Conservation (phyloP, 2,888 invertebrate species). For the Ectropis crepuscularia region DNA sequence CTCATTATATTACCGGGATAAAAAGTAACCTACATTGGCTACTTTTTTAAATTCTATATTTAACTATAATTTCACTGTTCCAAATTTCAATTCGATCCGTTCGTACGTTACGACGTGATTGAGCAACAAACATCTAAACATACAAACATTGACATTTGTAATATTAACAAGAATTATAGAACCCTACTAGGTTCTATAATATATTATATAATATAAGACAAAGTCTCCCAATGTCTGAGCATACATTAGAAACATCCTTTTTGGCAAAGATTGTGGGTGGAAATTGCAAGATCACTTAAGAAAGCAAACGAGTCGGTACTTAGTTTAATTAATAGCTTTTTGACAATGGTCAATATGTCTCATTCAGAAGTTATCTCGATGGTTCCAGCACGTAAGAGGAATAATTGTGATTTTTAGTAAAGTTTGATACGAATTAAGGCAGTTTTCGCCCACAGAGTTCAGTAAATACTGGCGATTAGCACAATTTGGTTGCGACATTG, state of each 20-base stretch:
- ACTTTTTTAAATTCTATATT: too few species aligned
- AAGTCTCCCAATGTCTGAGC: neutral
- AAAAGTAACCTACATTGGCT: too few species aligned
- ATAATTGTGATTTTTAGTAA: slow-evolving; percentile 50
- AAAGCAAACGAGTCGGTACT: slow-evolving; percentile 11
- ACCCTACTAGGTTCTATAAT: too few species aligned
- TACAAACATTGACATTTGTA: too few species aligned
- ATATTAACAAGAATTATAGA: too few species aligned
- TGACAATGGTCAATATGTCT: slow-evolving; percentile 28
- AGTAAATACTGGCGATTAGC: slow-evolving; percentile 67
- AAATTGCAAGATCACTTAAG: slow-evolving; percentile 24
- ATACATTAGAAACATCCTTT: slow-evolving; percentile 8
- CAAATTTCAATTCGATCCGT: too few species aligned
- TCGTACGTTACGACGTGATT: too few species aligned
- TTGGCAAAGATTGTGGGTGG: slow-evolving; percentile 28
- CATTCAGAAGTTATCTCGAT: slow-evolving; percentile 22
- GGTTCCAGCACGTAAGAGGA: slow-evolving; percentile 29
- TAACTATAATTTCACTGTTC: too few species aligned
- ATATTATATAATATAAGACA: too few species aligned
- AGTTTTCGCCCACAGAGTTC: slow-evolving; percentile 68
- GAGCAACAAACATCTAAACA: too few species aligned
- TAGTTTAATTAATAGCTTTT: slow-evolving; percentile 22
- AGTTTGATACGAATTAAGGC: slow-evolving; percentile 67
- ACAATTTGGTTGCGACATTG: slow-evolving; percentile 70
- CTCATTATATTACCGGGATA: too few species aligned